Conservation (phyloP, 2,797 vertebrate genomes). For the Chrosomus eos region DNA sequence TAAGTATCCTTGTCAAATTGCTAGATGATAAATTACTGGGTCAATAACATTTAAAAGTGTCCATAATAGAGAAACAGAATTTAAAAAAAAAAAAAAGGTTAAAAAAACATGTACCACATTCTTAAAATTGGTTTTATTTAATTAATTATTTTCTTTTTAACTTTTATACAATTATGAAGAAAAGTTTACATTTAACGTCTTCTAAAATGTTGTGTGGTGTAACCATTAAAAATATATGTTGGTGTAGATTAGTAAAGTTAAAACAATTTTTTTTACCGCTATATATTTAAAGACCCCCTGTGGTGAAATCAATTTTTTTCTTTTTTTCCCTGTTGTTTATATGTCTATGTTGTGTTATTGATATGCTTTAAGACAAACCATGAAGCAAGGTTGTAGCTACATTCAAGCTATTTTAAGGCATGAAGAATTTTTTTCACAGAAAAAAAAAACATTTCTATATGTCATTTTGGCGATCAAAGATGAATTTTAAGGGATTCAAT, state of each 20-base stretch:
- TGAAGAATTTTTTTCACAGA: too few species aligned
- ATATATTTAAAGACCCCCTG: background rate
- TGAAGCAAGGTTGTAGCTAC: too few species aligned
- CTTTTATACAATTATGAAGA: background rate
- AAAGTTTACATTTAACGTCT: background rate
- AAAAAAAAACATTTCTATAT: too few species aligned
- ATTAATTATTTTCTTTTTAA: background rate
- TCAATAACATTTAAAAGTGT: background rate
- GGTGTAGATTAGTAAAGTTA: background rate
- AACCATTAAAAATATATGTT: background rate
- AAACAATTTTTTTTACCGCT: background rate
- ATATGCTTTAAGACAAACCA: too few species aligned
- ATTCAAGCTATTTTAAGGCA: too few species aligned
- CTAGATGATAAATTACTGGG: constrained; percentile 6
- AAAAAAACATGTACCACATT: background rate
- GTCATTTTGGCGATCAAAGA: too few species aligned
- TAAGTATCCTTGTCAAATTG: constrained; percentile 3
- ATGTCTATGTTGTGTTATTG: too few species aligned
- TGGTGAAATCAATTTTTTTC: too few species aligned
- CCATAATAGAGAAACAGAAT: background rate
- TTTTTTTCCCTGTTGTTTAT: too few species aligned
- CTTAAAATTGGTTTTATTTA: background rate
- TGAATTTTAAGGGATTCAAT: too few species aligned
- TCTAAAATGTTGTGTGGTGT: background rate
- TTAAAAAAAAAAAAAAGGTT: too few species aligned